Conservation (phyloP, 2,797 vertebrate genomes). For the Poecilia gillii region DNA sequence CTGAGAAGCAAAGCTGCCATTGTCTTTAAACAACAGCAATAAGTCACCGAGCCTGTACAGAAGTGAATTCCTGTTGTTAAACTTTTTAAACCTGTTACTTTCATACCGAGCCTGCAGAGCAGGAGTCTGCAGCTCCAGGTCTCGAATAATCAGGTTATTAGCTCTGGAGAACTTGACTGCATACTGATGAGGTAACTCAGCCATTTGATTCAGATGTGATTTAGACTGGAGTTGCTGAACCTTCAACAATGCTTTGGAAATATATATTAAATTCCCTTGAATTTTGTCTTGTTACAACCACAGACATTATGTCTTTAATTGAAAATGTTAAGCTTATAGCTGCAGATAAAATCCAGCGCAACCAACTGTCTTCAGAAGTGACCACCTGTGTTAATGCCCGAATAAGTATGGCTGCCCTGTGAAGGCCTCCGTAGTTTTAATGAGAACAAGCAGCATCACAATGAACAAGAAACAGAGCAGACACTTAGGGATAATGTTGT, state of each 20-base stretch:
- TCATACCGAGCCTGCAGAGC: background rate
- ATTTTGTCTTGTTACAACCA: background rate
- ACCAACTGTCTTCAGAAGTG: background rate
- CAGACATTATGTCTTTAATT: background rate
- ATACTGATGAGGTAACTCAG: background rate
- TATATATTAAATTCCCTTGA: background rate
- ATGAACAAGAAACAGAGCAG: background rate
- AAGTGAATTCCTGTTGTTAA: conserved; percentile 10
- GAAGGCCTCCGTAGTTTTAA: background rate
- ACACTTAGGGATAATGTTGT: background rate
- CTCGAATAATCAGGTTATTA: background rate
- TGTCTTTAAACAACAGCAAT: conserved; percentile 57
- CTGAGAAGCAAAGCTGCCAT: conserved; percentile 41
- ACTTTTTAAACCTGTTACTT: conserved; percentile 16
- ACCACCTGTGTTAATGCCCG: background rate
- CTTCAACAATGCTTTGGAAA: background rate
- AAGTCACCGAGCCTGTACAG: conserved; percentile 21
- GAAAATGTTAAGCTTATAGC: background rate
- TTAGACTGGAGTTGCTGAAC: background rate
- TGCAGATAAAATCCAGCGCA: background rate
- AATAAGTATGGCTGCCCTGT: background rate
- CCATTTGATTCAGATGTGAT: conserved; percentile 1
- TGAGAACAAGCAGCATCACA: background rate
- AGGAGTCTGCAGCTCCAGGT: background rate
- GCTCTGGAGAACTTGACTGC: background rate